phyloP scores from a whole-genome alignment of 2,113 vertebrate genomes.

The Rhinichthys klamathensis region DNA sequence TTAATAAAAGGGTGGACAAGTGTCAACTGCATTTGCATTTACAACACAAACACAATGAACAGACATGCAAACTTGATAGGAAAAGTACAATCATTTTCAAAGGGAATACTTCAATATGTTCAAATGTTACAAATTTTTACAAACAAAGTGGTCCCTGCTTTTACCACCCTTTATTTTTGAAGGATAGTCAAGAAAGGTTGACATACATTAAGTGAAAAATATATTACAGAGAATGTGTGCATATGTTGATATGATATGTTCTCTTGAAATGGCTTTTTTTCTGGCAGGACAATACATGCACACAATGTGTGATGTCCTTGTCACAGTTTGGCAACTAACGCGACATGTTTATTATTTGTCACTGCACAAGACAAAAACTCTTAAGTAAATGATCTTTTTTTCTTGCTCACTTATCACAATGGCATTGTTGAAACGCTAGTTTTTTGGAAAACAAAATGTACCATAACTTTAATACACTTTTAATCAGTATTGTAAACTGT shows the following conservation, averaged over 20 bases:
- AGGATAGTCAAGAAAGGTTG: not conserved
- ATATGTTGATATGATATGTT: not conserved
- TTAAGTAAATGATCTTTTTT: not conserved
- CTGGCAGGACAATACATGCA: not conserved
- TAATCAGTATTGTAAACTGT: constrained; percentile 26
- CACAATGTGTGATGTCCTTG: constrained; percentile 26
- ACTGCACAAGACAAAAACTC: not conserved
- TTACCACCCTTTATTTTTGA: constrained; percentile 14
- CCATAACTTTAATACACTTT: constrained; percentile 20
- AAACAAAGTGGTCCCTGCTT: constrained; percentile 46
- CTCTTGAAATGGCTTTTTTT: not conserved
- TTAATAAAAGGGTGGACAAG: constrained; percentile 48
- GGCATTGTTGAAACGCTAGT: constrained; percentile 9
- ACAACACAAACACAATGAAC: constrained; percentile 38
- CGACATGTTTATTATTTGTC: not conserved
- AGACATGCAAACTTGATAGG: constrained; percentile 37
- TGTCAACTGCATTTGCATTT: constrained; percentile 17
- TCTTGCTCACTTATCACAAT: constrained; percentile 3
- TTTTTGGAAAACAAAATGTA: not conserved
- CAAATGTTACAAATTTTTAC: constrained; percentile 51
- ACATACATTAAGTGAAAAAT: constrained; percentile 3
- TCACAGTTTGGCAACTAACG: constrained; percentile 33
- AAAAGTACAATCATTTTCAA: constrained; percentile 37
- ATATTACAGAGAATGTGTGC: not conserved
- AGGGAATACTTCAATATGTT: constrained; percentile 30